phyloP scores from a whole-genome alignment of 2,888 invertebrate species.

The Cantharis lateralis region DNA sequence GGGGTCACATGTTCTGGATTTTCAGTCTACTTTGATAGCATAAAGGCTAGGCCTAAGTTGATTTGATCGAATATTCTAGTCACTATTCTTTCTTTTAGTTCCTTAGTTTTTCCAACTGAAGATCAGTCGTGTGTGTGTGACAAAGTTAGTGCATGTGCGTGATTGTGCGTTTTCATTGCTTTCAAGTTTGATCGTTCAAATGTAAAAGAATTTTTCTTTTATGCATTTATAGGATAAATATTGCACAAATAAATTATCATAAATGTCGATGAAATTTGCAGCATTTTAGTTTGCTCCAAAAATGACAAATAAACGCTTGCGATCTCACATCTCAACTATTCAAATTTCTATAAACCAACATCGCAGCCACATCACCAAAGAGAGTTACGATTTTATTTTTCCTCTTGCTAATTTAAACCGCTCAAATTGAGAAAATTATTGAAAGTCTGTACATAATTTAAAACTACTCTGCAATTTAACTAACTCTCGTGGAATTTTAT shows the following conservation, averaged over 20 bases:
- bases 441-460: background rate
- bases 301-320: background rate
- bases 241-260: background rate
- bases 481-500: background rate
- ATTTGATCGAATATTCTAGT: constrained; percentile 56
- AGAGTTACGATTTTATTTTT: background rate
- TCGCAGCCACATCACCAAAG: background rate
- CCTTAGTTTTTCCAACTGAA: constrained; percentile 40
- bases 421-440: background rate
- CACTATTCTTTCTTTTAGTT: constrained; percentile 54
- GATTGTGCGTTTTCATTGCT: constrained; percentile 31
- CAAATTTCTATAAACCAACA: background rate
- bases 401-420: background rate
- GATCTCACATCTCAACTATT: background rate
- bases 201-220: constrained; percentile 14
- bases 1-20: constrained; percentile 53
- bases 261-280: background rate
- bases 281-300: background rate
- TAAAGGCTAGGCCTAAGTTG: constrained; percentile 50
- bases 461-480: background rate
- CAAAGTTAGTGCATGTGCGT: constrained; percentile 33
- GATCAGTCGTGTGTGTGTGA: constrained; percentile 52
- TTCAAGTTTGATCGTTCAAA: constrained; percentile 22
- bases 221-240: background rate
- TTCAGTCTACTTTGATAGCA: constrained; percentile 52